Evolutionary conservation across 2,888 invertebrate species (phyloP).

Genomic region (Danaus chrysippus): DNA sequence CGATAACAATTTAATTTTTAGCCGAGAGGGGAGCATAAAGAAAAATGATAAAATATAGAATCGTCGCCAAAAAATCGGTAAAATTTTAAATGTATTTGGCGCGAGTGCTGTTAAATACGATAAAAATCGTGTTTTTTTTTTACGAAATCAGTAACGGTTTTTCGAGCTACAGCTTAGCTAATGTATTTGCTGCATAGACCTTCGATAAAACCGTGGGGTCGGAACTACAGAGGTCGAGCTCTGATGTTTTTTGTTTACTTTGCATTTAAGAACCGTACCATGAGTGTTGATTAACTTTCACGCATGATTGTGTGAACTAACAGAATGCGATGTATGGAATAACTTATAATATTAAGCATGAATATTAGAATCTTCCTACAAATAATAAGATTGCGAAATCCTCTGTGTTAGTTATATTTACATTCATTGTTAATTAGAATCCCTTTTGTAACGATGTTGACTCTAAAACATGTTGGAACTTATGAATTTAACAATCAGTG

Average conservation of each 20-base stretch:
- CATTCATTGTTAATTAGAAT: constrained; percentile 5
- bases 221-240: constrained; percentile 56
- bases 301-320: constrained; percentile 65
- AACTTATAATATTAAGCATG: constrained; percentile 28
- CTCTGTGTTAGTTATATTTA: constrained; percentile 8
- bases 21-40: constrained; percentile 76
- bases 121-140: constrained; percentile 42
- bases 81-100: constrained; percentile 53
- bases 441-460: constrained; percentile 13
- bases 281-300: constrained; percentile 42
- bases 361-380: neutral
- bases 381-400: constrained; percentile 6
- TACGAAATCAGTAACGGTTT: constrained; percentile 49
- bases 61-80: constrained; percentile 65
- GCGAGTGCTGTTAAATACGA: constrained; percentile 55
- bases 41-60: constrained; percentile 61
- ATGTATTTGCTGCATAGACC: constrained; percentile 53
- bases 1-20: constrained; percentile 69
- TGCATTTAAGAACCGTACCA: constrained; percentile 22
- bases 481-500: neutral
- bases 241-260: constrained; percentile 38
- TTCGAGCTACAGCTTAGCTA: constrained; percentile 59
- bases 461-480: constrained; percentile 7
- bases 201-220: constrained; percentile 43
- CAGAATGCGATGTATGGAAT: constrained; percentile 42